Percentiles rank a stretch among this genome's conserved stretches.
phyloP scores from a whole-genome alignment of 1,140 invertebrate genomes.

The Hydropsyche tenuis region DNA sequence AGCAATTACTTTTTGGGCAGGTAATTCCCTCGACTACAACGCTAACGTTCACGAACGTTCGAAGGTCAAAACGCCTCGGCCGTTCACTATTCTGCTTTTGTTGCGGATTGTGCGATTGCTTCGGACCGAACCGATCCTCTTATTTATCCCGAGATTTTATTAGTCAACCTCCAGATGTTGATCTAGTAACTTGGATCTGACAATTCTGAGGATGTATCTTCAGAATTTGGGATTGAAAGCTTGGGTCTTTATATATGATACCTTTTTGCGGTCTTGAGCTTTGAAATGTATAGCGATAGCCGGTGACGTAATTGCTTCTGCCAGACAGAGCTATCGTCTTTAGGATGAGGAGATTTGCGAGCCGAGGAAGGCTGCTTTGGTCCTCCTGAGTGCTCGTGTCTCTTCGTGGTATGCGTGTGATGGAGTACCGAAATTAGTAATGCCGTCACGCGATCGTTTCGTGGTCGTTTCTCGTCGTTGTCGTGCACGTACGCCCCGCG shows the following conservation, averaged over 20 bases:
- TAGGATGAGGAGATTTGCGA: too few species aligned
- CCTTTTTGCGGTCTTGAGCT: too few species aligned
- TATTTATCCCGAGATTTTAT: too few species aligned
- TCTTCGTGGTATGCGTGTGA: neutral
- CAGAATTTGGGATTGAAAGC: too few species aligned
- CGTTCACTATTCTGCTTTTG: neutral
- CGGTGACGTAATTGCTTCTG: too few species aligned
- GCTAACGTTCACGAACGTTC: slow-evolving; percentile 1
- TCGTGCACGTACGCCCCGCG: slow-evolving; percentile 13
- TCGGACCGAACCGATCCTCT: too few species aligned
- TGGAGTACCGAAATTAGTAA: slow-evolving; percentile 41
- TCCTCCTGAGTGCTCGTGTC: too few species aligned
- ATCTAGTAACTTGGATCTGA: neutral
- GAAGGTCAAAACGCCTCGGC: slow-evolving; percentile 22
- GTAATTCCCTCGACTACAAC: slow-evolving; percentile 4
- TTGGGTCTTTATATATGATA: too few species aligned
- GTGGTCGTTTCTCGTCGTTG: slow-evolving; percentile 18
- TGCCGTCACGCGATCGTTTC: slow-evolving; percentile 37
- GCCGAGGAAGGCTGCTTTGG: too few species aligned
- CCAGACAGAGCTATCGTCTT: too few species aligned
- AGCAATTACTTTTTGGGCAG: slow-evolving; percentile 24
- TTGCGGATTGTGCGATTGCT: neutral
- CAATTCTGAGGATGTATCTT: too few species aligned
- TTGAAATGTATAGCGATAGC: too few species aligned
- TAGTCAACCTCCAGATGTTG: neutral